These are phyloP conservation scores for Lymantria dispar DNA, from an alignment of 2,888 invertebrate genomes.

Conservation along the genomic window DNA sequence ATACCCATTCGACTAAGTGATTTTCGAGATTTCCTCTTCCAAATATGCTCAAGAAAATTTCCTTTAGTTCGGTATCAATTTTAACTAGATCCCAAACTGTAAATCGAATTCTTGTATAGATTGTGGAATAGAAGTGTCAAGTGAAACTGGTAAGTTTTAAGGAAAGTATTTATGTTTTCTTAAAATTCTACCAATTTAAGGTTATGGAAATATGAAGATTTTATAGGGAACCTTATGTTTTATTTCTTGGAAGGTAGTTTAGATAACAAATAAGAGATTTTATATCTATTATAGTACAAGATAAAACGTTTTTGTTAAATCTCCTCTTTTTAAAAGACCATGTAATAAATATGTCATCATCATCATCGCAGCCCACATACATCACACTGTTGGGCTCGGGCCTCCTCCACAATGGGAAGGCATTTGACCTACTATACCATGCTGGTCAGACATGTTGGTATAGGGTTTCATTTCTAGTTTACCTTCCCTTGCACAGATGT, in stretches of 20 bases:
- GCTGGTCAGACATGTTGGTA: no score
- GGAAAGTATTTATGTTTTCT: slow-evolving; percentile 56
- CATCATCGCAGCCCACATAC: no score
- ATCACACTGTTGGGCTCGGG: no score
- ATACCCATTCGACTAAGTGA: slow-evolving; percentile 70
- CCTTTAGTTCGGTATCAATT: slow-evolving; percentile 51
- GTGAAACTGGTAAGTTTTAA: slow-evolving; percentile 37
- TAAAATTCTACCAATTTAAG: slow-evolving; percentile 48
- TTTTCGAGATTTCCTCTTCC: slow-evolving; percentile 68
- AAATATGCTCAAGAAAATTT: slow-evolving; percentile 57
- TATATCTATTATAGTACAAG: no score
- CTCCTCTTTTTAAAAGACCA: no score
- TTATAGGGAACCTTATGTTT: slow-evolving; percentile 34
- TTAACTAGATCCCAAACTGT: slow-evolving; percentile 26
- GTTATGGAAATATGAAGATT: slow-evolving; percentile 49
- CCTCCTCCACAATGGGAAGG: no score
- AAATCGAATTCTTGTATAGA: slow-evolving; percentile 13
- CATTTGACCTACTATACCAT: no score
- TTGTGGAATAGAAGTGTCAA: slow-evolving; percentile 28
- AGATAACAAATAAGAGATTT: background rate
- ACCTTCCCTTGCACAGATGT: no score
- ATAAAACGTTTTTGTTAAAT: no score
- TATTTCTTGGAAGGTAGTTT: background rate
- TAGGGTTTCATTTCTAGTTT: no score
- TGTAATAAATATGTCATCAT: no score